A percentile compares a stretch with the other conserved stretches of the same genome.
These are phyloP conservation scores for Epinephelus awoara DNA, from an alignment of 2,797 vertebrate genomes.

Conservation along the genomic window DNA sequence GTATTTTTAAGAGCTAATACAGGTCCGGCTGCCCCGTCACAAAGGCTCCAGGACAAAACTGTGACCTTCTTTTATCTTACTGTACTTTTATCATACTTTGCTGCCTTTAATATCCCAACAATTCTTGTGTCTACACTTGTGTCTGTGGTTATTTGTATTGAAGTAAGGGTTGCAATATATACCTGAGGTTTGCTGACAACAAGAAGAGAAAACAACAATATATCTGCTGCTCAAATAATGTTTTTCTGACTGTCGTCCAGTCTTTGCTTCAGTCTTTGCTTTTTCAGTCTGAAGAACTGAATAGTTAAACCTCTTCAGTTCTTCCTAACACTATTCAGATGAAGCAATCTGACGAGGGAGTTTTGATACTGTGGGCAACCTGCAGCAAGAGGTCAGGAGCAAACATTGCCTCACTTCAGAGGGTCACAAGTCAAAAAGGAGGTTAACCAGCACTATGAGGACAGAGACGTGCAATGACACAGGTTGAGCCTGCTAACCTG, in stretches of 20 bases:
- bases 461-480: no score
- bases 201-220: no score
- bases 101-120: not conserved
- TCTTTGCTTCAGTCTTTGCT: not conserved
- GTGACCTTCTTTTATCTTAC: no score
- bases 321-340: not conserved
- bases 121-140: no score
- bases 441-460: no score
- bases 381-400: no score
- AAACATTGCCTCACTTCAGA: no score
- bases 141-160: not conserved
- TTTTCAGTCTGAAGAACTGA: not conserved
- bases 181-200: not conserved
- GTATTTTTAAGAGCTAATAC: not conserved
- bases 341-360: not conserved
- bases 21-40: no score
- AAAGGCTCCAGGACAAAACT: no score
- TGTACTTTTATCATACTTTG: not conserved
- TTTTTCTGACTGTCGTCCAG: not conserved
- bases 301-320: not conserved
- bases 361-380: not conserved
- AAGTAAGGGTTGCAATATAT: not conserved
- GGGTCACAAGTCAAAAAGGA: no score
- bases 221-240: no score
- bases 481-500: no score